Evolutionary conservation across 2,113 vertebrate species (phyloP).

Genomic region (Melanerpes aurifrons): DNA sequence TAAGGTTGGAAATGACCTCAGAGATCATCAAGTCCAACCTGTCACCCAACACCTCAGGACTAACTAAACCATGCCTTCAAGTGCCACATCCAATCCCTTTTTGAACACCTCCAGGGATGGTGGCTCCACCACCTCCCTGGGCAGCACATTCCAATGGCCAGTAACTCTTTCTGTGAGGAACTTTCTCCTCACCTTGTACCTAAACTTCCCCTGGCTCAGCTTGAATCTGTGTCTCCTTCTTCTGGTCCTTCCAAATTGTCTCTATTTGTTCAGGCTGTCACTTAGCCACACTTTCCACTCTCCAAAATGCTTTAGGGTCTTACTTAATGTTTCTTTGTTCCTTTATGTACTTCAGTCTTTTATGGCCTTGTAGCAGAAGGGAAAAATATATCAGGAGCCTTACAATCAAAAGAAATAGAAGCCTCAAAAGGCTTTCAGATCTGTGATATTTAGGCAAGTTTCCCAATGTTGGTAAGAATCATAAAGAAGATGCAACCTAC

Average conservation of each 20-base stretch:
- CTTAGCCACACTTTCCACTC: neutral
- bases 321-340: neutral
- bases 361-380: neutral
- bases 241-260: neutral
- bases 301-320: neutral
- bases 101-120: no score
- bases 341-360: neutral
- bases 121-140: no score
- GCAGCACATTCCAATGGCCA: no score
- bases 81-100: no score
- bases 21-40: no score
- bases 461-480: neutral
- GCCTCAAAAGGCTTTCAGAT: neutral
- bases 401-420: neutral
- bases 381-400: neutral
- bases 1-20: no score
- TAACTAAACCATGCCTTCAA: no score
- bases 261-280: neutral
- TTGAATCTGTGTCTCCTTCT: no score
- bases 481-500: neutral
- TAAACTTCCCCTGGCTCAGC: no score
- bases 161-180: no score
- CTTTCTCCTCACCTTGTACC: no score
- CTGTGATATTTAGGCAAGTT: neutral
- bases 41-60: no score